Evolutionary conservation across 2,113 vertebrate species (phyloP).

Genomic region (Thalassarche chlororhynchos): DNA sequence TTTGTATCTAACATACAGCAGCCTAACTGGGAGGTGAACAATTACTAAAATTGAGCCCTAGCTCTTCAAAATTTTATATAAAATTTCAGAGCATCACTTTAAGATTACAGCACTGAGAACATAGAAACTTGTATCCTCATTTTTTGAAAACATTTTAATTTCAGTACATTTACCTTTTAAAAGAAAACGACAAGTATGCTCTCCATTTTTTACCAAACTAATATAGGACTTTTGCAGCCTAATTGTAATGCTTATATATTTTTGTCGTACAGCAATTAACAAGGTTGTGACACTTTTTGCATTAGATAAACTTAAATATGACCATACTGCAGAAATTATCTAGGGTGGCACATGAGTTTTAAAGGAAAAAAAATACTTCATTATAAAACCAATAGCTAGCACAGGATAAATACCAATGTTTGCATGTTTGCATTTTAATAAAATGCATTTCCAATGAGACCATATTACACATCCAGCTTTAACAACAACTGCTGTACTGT

Average conservation of each 20-base stretch:
- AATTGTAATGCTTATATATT: not conserved
- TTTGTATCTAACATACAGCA: not conserved
- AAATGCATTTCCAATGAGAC: not conserved
- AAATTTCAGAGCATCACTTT: not conserved
- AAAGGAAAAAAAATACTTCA: not conserved
- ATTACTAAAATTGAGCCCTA: not conserved
- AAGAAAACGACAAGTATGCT: not conserved
- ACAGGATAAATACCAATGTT: not conserved
- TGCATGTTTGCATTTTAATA: not conserved
- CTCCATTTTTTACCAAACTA: not conserved
- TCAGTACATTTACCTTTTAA: not conserved
- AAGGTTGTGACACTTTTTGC: not conserved
- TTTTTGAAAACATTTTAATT: not conserved
- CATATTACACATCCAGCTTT: not conserved
- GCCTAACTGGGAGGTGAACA: not conserved
- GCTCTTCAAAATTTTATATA: not conserved
- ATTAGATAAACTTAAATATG: not conserved
- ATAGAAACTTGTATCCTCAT: rapidly evolving
- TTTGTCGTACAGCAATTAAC: not conserved
- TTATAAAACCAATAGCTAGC: not conserved
- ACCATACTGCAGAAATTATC: not conserved
- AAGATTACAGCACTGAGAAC: not conserved
- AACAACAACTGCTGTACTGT: not conserved
- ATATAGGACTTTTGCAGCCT: not conserved
- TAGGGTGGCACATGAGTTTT: not conserved